A percentile compares a stretch with the other conserved stretches of the same genome.
Evolutionary conservation across 2,888 invertebrate species (phyloP).

Genomic region (Eustalomyia histrio): DNA sequence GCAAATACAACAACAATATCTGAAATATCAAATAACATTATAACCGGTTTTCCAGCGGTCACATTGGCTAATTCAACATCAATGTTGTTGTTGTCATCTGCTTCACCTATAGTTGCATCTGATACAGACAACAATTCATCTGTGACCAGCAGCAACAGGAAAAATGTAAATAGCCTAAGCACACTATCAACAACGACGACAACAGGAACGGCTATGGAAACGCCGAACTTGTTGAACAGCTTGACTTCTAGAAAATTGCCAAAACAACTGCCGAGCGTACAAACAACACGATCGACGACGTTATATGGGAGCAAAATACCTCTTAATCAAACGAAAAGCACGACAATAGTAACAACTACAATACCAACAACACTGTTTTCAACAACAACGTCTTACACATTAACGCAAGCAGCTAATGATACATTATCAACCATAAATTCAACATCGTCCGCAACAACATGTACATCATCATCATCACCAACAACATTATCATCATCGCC

Average conservation of each 20-base stretch:
- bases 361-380: constrained; percentile 32
- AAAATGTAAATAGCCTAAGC: constrained; percentile 4
- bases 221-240: constrained; percentile 13
- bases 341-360: constrained; percentile 27
- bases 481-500: not conserved
- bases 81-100: constrained; percentile 49
- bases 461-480: not conserved
- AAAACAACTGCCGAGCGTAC: constrained; percentile 67
- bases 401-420: not conserved
- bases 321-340: constrained; percentile 6
- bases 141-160: not conserved
- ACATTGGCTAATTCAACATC: constrained; percentile 39
- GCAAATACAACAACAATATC: constrained; percentile 43
- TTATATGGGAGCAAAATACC: constrained; percentile 32
- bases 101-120: constrained; percentile 50
- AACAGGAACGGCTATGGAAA: constrained; percentile 24
- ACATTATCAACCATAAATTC: not conserved
- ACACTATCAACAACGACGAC: constrained; percentile 48
- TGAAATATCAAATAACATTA: constrained; percentile 24
- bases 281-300: not conserved
- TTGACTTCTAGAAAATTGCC: constrained; percentile 68
- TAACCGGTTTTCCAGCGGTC: constrained; percentile 18
- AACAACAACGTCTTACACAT: not conserved
- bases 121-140: constrained; percentile 12
- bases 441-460: constrained; percentile 1